Evolutionary conservation across 1,140 invertebrate genomes (phyloP).

Genomic region (Brachionus rotundiformis): DNA sequence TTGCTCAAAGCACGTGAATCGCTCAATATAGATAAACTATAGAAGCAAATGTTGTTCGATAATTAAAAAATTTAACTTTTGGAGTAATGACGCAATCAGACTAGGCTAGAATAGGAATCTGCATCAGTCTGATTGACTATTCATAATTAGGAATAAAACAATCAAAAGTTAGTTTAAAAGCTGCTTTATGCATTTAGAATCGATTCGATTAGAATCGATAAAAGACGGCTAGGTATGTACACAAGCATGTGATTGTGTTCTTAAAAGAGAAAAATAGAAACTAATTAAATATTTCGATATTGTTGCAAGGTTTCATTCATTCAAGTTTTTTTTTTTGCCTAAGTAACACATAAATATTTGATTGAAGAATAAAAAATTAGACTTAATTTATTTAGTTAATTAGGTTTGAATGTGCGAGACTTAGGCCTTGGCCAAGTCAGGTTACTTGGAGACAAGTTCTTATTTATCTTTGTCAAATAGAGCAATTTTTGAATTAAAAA

Average conservation of each 20-base stretch:
- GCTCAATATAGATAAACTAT: no score
- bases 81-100: not conserved
- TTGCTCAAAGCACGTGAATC: no score
- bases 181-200: not conserved
- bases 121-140: not conserved
- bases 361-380: not conserved
- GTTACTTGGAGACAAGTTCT: not conserved
- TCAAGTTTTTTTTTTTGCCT: not conserved
- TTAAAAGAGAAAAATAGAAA: not conserved
- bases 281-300: conserved; percentile 5
- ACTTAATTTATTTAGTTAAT: not conserved
- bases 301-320: conserved; percentile 7
- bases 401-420: not conserved
- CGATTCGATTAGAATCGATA: not conserved
- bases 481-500: not conserved
- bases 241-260: no score
- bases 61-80: no score
- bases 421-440: not conserved
- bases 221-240: not conserved
- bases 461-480: conserved; percentile 13
- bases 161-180: not conserved
- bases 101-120: not conserved
- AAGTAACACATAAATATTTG: conserved; percentile 7
- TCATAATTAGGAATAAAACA: not conserved
- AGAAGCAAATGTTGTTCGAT: no score